phyloP scores from a whole-genome alignment of 30 jellyfish, hydroid and myxozoan genomes.

The Morbakka virulenta region DNA sequence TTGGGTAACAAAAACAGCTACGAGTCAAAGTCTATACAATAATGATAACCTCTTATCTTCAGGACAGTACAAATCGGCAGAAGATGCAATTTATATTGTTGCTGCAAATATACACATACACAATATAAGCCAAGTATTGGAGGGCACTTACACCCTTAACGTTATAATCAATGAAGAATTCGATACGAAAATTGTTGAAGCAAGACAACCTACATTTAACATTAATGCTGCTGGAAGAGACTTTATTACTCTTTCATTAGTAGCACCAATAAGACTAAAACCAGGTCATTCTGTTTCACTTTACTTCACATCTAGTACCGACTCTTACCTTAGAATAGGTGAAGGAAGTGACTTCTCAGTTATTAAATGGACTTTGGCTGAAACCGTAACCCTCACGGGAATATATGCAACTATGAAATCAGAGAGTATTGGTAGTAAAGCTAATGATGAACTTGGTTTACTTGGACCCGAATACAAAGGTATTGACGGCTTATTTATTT shows the following conservation, averaged over 20 bases:
- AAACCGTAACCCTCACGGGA: not conserved
- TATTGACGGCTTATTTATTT: too few species aligned
- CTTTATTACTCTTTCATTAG: conserved; percentile 42
- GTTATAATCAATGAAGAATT: conserved; percentile 47
- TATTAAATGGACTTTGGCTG: not conserved
- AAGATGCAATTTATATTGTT: conserved; percentile 57
- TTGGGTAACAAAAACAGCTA: conserved; percentile 40
- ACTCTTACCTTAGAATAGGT: not conserved
- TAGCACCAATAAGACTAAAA: conserved; percentile 52
- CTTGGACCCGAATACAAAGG: too few species aligned
- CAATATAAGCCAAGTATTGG: conserved; percentile 44
- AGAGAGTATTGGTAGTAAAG: too few species aligned
- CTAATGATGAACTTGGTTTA: too few species aligned
- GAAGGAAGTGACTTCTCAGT: not conserved
- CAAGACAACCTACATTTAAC: not conserved
- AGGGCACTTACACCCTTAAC: conserved; percentile 25
- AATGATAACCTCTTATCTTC: conserved; percentile 35
- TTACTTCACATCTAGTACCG: not conserved
- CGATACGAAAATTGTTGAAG: conserved; percentile 6
- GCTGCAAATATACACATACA: conserved; percentile 59
- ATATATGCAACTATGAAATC: not conserved
- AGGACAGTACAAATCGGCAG: conserved; percentile 15
- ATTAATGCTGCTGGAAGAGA: conserved; percentile 13
- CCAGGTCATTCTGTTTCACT: conserved; percentile 51
- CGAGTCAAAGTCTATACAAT: conserved; percentile 4